Evolutionary conservation across 2,797 vertebrate species (phyloP), one percentile per base, ranked within the genome.

Genomic region (Cetoscarus ocellatus): DNA sequence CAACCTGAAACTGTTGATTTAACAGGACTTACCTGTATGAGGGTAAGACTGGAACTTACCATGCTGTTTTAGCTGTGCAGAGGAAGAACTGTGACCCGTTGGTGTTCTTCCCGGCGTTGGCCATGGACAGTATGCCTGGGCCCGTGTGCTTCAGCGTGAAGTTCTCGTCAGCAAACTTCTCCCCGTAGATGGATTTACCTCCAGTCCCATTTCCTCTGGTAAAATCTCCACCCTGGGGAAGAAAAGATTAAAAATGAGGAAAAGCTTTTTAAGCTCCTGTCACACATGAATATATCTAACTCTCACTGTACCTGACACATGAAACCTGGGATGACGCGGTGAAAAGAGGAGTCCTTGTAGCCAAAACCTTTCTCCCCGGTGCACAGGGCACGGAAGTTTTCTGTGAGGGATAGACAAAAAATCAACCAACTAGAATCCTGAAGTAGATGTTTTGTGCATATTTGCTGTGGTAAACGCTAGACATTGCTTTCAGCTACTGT

Each of bases 11-110:
- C 44, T 17, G 44, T 10, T 19, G 9, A 1, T 14, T 6, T 0
- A 43, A 48, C 14, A 38, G 10, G 39, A 53, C 11, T 39, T 6
- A 9, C 10, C 9, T 0, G 27, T 27, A 27, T 27, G 27, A 27
- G 10, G 1, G 3, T n/a, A 17, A 15, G 0, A 55, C 17, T 0
- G 27, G 27, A 17, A 18, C 95, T 94, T 87, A 98, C 97, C 98
- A 98, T 0, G 82, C 64, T 0, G 97, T 98, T 6, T 89, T 64
- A 1, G 61, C 93, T 1, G 96, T 98, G 87, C 97, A 99, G 92
- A 99, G 95, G 84, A 99, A 99, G 84, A 99, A 99, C 91, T 98
- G 98, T 65, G 97, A 98, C 0, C 97, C 96, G 0, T 98, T 99
- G 8, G 97, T 97, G 93, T 98, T 97, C 19, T 95, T 92, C 11